phyloP scores from a whole-genome alignment of 2,797 vertebrate species.

The Leuciscus waleckii region DNA sequence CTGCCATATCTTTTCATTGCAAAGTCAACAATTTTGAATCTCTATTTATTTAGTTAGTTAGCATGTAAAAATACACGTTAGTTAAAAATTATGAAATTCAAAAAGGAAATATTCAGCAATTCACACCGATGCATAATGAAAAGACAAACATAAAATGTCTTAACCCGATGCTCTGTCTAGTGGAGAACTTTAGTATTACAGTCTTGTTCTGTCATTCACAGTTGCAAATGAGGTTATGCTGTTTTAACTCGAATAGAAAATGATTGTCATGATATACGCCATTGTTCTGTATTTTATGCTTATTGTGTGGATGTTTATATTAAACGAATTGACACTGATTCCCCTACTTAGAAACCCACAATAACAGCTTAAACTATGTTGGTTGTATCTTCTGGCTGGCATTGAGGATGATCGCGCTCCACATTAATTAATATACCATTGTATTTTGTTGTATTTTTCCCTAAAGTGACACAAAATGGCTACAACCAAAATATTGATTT shows the following conservation, averaged over 20 bases:
- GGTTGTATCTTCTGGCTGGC: neutral
- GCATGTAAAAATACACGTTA: neutral
- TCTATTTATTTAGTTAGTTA: neutral
- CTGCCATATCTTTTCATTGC: neutral
- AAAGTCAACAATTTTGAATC: neutral
- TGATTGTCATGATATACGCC: neutral
- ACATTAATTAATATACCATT: neutral
- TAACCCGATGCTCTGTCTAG: neutral
- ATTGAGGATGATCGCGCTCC: neutral
- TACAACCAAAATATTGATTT: neutral
- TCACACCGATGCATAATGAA: neutral
- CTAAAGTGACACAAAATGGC: conserved; percentile 43
- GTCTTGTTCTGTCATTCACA: neutral
- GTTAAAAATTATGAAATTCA: neutral
- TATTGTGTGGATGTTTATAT: neutral
- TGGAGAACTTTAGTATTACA: neutral
- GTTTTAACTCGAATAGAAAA: neutral
- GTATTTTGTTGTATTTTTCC: neutral
- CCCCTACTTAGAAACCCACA: neutral
- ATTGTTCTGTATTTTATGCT: neutral
- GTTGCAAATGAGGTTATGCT: neutral
- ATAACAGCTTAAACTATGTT: neutral
- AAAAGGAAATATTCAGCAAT: neutral
- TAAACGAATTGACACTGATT: neutral
- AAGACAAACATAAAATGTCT: neutral